phyloP scores from a whole-genome alignment of 2,888 invertebrate species.

The Nomada ruficornis region DNA sequence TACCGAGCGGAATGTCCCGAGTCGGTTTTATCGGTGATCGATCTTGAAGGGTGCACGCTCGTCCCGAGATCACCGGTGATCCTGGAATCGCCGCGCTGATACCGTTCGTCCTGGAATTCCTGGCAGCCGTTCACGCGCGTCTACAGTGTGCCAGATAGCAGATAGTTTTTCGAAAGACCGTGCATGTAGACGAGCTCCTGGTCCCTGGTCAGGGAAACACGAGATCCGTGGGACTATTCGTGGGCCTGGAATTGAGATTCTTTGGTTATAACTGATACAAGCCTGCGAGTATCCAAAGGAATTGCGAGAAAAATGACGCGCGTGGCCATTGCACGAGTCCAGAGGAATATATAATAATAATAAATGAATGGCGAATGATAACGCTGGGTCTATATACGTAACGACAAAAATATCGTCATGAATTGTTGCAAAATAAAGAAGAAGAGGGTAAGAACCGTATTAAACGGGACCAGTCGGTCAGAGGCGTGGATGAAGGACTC shows the following conservation, averaged over 20 bases:
- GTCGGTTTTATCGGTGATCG: slow-evolving; percentile 55
- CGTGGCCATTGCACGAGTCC: background rate
- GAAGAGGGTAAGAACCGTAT: slow-evolving; percentile 38
- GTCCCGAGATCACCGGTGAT: slow-evolving; percentile 38
- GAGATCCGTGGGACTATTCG: slow-evolving; percentile 48
- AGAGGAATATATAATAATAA: no score
- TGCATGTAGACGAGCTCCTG: background rate
- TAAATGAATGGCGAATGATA: no score
- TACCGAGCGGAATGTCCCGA: slow-evolving; percentile 57
- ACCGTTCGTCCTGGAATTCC: slow-evolving; percentile 45
- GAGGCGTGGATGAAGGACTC: slow-evolving; percentile 46
- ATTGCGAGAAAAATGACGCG: background rate
- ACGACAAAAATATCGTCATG: no score
- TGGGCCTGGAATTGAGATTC: background rate
- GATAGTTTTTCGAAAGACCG: slow-evolving; percentile 34
- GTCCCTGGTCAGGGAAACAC: slow-evolving; percentile 11
- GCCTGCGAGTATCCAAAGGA: background rate
- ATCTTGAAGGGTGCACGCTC: slow-evolving; percentile 54
- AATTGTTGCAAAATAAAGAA: background rate
- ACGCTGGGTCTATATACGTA: no score
- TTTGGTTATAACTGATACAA: background rate
- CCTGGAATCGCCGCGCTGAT: slow-evolving; percentile 48
- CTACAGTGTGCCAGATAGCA: slow-evolving; percentile 8
- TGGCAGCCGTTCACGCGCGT: slow-evolving; percentile 38
- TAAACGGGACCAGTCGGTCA: slow-evolving; percentile 39